These are phyloP conservation scores for Dicyrtomina minuta DNA, from an alignment of 2,888 invertebrate genomes.

Conservation along the genomic window DNA sequence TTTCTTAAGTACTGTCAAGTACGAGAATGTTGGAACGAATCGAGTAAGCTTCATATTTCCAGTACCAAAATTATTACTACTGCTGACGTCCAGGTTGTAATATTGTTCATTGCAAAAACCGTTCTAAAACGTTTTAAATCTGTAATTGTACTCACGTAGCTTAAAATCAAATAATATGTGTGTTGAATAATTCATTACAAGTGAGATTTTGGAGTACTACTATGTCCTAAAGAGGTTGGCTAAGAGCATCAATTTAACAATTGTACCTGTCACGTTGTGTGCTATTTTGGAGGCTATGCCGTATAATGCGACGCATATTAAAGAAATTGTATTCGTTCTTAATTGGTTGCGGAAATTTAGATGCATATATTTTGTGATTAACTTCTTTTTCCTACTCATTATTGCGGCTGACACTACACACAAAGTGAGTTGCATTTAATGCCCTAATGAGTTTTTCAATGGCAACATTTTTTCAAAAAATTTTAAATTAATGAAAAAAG, in stretches of 20 bases:
- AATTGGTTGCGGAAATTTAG: constrained; percentile 5
- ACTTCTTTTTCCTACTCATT: constrained; percentile 18
- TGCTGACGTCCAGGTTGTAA: not conserved
- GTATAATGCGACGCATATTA: constrained; percentile 24
- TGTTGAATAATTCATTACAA: not conserved
- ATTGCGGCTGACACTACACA: no score
- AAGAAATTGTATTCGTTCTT: constrained; percentile 11
- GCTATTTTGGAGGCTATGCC: constrained; percentile 22
- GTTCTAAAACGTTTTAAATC: no score
- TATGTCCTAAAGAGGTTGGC: constrained; percentile 9
- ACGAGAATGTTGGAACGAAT: not conserved
- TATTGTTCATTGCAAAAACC: not conserved
- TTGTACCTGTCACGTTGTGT: constrained; percentile 16
- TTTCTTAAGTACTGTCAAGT: not conserved
- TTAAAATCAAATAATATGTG: not conserved
- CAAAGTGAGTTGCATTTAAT: constrained; percentile 11
- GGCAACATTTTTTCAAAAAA: not conserved
- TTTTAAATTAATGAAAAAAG: no score
- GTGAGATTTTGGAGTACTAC: constrained; percentile 19
- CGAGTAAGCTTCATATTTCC: no score
- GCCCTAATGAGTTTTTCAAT: not conserved
- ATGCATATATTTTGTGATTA: constrained; percentile 14
- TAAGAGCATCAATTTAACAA: constrained; percentile 1
- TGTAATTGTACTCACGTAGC: no score
- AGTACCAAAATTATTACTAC: no score